Evolutionary conservation across 1,140 invertebrate genomes (phyloP).

Genomic region (Maconellicoccus hirsutus): DNA sequence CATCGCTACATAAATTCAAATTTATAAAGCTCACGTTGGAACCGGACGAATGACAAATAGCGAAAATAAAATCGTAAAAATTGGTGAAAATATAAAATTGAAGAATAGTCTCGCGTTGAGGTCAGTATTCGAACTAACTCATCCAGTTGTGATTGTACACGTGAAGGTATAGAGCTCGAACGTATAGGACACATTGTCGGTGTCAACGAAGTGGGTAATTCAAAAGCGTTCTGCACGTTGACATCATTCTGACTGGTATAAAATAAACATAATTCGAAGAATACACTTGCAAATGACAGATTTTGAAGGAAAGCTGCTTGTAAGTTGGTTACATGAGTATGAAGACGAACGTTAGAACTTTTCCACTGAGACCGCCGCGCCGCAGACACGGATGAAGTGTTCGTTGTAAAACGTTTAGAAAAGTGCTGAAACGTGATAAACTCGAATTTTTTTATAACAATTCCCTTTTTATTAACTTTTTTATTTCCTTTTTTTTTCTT

Average conservation of each 20-base stretch:
- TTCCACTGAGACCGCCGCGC: neutral
- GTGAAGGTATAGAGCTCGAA: neutral
- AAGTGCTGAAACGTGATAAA: constrained; percentile 22
- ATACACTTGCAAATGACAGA: constrained; percentile 12
- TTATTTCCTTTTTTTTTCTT: neutral
- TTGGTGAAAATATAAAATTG: too few relatives aligned
- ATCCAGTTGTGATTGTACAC: neutral
- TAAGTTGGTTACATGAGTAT: neutral
- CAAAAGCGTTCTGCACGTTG: neutral
- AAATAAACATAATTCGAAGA: constrained; percentile 15
- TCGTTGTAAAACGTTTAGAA: constrained; percentile 6
- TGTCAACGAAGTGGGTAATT: neutral
- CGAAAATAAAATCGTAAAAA: too few relatives aligned
- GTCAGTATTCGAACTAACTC: neutral
- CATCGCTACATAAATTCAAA: too few relatives aligned
- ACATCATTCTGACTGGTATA: neutral
- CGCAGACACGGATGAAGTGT: constrained; percentile 11
- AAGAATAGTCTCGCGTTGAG: too few relatives aligned
- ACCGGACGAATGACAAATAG: too few relatives aligned
- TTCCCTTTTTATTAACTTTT: constrained; percentile 16
- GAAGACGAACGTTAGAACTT: neutral
- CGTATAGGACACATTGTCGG: too few relatives aligned
- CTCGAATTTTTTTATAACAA: constrained; percentile 7
- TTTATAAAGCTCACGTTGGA: too few relatives aligned
- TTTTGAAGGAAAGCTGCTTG: constrained; percentile 11